A percentile compares a stretch with the other conserved stretches of the same genome.
Evolutionary conservation across 2,888 invertebrate genomes (phyloP).

Genomic region (Drosophila mimica): DNA sequence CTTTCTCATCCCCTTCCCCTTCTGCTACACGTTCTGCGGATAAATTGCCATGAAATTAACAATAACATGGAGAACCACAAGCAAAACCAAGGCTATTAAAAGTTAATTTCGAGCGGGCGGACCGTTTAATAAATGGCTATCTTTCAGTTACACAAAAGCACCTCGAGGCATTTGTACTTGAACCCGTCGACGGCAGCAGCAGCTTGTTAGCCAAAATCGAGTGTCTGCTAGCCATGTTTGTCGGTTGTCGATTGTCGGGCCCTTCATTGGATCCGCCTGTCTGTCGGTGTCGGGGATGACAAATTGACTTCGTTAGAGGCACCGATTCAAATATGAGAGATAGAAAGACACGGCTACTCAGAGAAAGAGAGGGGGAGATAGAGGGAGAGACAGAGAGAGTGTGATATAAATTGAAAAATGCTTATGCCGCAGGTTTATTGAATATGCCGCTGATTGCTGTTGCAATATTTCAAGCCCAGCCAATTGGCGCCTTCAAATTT

Average conservation of each 20-base stretch:
- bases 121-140: conserved; percentile 50
- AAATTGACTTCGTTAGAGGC: conserved; percentile 73
- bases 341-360: not conserved
- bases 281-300: conserved; percentile 57
- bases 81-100: conserved; percentile 40
- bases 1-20: conserved; percentile 3
- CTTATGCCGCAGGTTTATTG: conserved; percentile 63
- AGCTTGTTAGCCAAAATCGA: conserved; percentile 31
- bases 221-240: conserved; percentile 4
- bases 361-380: not conserved
- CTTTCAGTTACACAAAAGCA: conserved; percentile 38
- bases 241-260: conserved; percentile 2
- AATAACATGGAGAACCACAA: conserved; percentile 28
- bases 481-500: conserved; percentile 37
- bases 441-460: conserved; percentile 63
- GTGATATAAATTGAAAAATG: conserved; percentile 68
- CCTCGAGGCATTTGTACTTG: conserved; percentile 42
- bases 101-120: conserved; percentile 65
- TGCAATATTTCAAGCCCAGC: conserved; percentile 20
- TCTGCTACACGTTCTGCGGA: conserved; percentile 11
- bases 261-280: conserved; percentile 30
- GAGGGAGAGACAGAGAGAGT: not conserved
- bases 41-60: conserved; percentile 75
- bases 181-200: conserved; percentile 15
- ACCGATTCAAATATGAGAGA: conserved; percentile 50